These are phyloP conservation scores for Grus americana DNA, from an alignment of 2,113 vertebrate species.

Conservation along the genomic window DNA sequence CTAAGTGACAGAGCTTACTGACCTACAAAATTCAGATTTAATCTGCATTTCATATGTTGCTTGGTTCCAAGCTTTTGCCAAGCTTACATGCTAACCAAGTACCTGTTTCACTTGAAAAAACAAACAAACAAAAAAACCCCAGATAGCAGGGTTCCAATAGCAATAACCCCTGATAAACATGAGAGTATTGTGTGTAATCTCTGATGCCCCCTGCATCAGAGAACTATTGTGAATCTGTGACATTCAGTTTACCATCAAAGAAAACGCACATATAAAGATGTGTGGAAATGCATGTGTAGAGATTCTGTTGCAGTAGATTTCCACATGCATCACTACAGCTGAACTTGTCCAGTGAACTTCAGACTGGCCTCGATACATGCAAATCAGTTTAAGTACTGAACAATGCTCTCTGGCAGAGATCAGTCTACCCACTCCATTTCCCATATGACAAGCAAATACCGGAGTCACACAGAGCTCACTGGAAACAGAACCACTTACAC, in stretches of 20 bases:
- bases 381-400: not conserved
- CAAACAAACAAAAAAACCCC: not conserved
- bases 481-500: not conserved
- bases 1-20: not conserved
- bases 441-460: not conserved
- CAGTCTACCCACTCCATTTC: not conserved
- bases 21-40: slow-evolving; percentile 39
- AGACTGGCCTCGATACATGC: not conserved
- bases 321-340: not conserved
- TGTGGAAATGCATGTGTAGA: not conserved
- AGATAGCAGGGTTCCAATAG: not conserved
- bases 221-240: not conserved
- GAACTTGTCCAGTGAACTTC: not conserved
- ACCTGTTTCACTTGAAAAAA: not conserved
- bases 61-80: not conserved
- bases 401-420: not conserved
- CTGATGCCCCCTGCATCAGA: not conserved
- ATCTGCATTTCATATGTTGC: slow-evolving; percentile 14
- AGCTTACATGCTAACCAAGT: not conserved
- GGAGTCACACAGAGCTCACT: not conserved
- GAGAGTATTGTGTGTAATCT: not conserved
- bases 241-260: not conserved
- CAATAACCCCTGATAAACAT: not conserved
- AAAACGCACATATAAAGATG: not conserved
- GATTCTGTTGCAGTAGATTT: not conserved